These are phyloP conservation scores for Arnoldichthys spilopterus DNA, from an alignment of 2,797 vertebrate species.

Conservation along the genomic window DNA sequence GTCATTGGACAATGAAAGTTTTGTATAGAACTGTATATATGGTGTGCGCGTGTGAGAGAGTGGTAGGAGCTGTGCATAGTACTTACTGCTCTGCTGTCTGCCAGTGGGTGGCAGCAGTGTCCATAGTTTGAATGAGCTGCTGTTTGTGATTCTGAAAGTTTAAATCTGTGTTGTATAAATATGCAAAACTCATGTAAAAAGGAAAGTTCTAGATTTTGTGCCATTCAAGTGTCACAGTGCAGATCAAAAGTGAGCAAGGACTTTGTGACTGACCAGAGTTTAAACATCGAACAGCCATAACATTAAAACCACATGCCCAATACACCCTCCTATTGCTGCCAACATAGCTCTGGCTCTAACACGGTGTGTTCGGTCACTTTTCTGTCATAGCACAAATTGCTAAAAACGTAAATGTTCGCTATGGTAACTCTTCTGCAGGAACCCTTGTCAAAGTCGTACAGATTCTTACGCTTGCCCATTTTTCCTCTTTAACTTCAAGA, in stretches of 20 bases:
- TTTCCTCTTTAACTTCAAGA: too few species aligned
- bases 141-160: conserved; percentile 21
- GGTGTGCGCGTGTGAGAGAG: neutral
- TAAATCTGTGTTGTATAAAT: conserved; percentile 8
- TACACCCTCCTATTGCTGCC: too few species aligned
- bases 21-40: neutral
- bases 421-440: too few species aligned
- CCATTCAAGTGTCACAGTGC: conserved; percentile 22
- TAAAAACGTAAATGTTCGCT: too few species aligned
- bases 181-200: conserved; percentile 31
- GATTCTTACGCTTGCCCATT: too few species aligned
- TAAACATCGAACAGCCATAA: neutral
- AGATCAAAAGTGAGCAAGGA: conserved; percentile 22
- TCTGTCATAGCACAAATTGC: too few species aligned
- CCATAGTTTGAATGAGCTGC: conserved; percentile 40
- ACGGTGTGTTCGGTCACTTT: too few species aligned
- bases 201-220: neutral
- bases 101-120: conserved; percentile 61
- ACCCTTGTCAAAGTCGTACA: too few species aligned
- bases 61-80: neutral
- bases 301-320: too few species aligned
- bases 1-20: too few species aligned
- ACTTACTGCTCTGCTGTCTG: neutral
- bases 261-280: conserved; percentile 29
- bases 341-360: too few species aligned